Percentiles rank a stretch among this genome's conserved stretches.
These are phyloP conservation scores for Drosophila algonquin DNA, from an alignment of 2,888 invertebrate species.

Conservation along the genomic window DNA sequence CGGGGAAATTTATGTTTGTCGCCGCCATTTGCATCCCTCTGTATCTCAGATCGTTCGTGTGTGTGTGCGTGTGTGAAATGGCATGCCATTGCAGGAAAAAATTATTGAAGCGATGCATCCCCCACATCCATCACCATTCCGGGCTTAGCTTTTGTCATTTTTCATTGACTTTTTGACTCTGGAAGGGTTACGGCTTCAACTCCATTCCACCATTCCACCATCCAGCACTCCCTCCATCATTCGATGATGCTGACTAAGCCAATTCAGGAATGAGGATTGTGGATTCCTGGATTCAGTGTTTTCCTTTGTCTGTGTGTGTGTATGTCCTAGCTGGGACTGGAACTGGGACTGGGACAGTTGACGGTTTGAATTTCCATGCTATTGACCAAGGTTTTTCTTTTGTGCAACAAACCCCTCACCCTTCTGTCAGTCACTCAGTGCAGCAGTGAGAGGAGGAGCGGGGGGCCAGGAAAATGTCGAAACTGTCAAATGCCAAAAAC, in stretches of 20 bases:
- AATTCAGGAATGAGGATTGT: conserved; percentile 26
- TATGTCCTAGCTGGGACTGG: not conserved
- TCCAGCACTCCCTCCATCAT: not conserved
- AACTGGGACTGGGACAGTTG: conserved; percentile 27
- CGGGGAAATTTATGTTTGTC: conserved; percentile 37
- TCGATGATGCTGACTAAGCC: conserved; percentile 43
- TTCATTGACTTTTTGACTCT: conserved; percentile 44
- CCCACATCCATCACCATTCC: conserved; percentile 40
- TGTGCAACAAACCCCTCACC: conserved; percentile 14
- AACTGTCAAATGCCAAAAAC: conserved; percentile 78
- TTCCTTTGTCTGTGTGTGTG: no score
- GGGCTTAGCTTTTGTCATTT: conserved; percentile 49
- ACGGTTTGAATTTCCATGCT: conserved; percentile 66
- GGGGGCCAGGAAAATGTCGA: conserved; percentile 63
- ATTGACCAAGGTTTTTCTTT: conserved; percentile 60
- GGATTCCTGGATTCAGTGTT: no score
- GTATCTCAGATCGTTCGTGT: not conserved
- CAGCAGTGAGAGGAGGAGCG: conserved; percentile 48
- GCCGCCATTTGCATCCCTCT: conserved; percentile 41
- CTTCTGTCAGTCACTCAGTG: conserved; percentile 46
- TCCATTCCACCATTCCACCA: conserved; percentile 8
- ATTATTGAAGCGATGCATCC: conserved; percentile 45
- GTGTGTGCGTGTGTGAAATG: conserved; percentile 39
- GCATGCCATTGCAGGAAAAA: conserved; percentile 46
- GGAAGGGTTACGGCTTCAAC: conserved; percentile 36